Evolutionary conservation across 2,888 invertebrate species (phyloP), one percentile per base, ranked within the genome.

Genomic region (Temnothorax rugatulus): DNA sequence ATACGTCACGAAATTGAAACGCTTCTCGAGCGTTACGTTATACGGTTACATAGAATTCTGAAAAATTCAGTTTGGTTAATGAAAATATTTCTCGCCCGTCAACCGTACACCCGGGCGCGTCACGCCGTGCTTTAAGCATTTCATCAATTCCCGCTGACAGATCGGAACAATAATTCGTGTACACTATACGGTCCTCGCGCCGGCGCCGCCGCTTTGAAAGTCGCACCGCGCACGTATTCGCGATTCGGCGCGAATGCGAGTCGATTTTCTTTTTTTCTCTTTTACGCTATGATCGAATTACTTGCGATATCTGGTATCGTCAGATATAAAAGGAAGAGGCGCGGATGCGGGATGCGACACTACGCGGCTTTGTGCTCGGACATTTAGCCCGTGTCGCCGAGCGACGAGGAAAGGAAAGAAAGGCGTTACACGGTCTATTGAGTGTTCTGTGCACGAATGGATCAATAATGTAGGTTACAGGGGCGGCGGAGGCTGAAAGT

Each of bases 381-480:
- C n/a, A 44, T 61, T 61, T 29, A 41, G n/a, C 8, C 11, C n/a
- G 25, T 9, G 41, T 4, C 75, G 47, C 63, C 52, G 29, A 44
- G 59, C 44, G 52, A 25, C 61, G 52, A 63, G 57, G 21, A 25
- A 50, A 18, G 25, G 11, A 57, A 54, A 59, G 59, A 21, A 77
- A 63, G 63, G 34, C 44, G 59, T 29, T 21, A 47, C 44, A 34
- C 47, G 34, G 68, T 38, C 69, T 54, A 63, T 84, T 18, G 59
- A 84, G 59, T 75, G 82, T 13, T 59, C 57, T 52, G 61, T 75
- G 75, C 63, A 82, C 75, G 82, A 84, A 64, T 38, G 57, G 84
- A 83, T 84, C 84, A 83, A 84, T 84, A 84, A 84, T 84, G 54
- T 69, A 84, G 38, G 83, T 84, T 75, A 82, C 82, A 68, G 47